These are phyloP conservation scores for Drosophila sordidula DNA, from an alignment of 2,888 invertebrate species.

Conservation along the genomic window DNA sequence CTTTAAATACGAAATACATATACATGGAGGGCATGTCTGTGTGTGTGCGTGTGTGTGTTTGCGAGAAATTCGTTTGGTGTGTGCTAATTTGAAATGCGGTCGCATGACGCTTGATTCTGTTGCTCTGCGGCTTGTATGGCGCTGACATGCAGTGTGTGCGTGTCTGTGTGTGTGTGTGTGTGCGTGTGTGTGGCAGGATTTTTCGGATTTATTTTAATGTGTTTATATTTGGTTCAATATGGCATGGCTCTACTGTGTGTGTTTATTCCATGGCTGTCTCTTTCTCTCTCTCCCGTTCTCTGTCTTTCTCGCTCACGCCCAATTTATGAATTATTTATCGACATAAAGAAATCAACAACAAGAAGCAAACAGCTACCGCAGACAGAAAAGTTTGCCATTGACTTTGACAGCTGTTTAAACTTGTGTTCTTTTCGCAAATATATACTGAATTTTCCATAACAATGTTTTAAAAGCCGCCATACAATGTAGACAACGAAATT, in stretches of 20 bases:
- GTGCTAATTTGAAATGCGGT: constrained; percentile 77
- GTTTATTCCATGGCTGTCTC: background rate
- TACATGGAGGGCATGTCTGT: background rate
- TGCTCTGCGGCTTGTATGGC: constrained; percentile 31
- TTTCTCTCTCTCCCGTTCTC: background rate
- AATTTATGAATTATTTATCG: constrained; percentile 77
- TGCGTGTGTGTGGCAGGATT: constrained; percentile 42
- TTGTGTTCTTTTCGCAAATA: constrained; percentile 18
- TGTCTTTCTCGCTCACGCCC: constrained; percentile 11
- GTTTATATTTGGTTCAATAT: constrained; percentile 67
- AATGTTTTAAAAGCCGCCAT: constrained; percentile 27
- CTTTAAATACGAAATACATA: constrained; percentile 46
- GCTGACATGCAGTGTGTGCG: constrained; percentile 28
- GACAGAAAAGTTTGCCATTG: constrained; percentile 45
- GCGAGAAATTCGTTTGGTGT: constrained; percentile 43
- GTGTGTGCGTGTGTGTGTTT: constrained; percentile 12
- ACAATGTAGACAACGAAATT: constrained; percentile 23
- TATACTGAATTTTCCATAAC: constrained; percentile 23
- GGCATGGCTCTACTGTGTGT: constrained; percentile 30
- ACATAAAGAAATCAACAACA: constrained; percentile 35
- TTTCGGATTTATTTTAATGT: constrained; percentile 75
- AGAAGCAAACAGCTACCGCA: constrained; percentile 28
- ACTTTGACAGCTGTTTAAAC: constrained; percentile 63
- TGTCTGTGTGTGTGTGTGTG: too few species aligned
- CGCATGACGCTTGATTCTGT: constrained; percentile 45